Base-by-base conservation (phyloP, 1,140 invertebrate species). In the Megalopta genalis region DNA sequence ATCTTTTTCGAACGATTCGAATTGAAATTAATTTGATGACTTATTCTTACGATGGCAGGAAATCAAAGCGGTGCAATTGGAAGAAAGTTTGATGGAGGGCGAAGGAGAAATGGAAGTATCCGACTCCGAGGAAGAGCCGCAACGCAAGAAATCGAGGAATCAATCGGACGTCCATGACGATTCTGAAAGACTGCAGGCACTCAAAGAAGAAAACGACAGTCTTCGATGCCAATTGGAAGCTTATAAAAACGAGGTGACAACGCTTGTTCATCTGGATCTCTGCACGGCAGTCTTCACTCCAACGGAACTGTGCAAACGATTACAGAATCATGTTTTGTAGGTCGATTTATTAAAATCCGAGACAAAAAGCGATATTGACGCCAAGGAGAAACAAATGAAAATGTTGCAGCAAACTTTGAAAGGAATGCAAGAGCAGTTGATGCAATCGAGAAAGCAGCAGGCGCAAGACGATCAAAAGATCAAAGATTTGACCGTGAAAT, bases 151-250 rank as follows among this genome's bases (percentile, higher is more conserved):
- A 64, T 32, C 82, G 3, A 92, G 92, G 37, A 90, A 82, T 27
- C 91, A 93, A 7, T 80, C 85, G 25, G 91, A 90, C 6, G 73
- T 84, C 5, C 88, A 82, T 49, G 92, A 92, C 3, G 91, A 91
- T 23, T 54, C 81, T 1, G 92, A 93, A 46, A 91, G 87, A 67
- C 25, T 93, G 59, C 91, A 91, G 21, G 52, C 46, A 7, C 66
- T 93, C 1, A 90, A 97, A 94, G 97, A 98, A 81, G 98, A 98
- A 89, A 98, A 98, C 91, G 97, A 99, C 83, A 97, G 96, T 85
- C 93, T 99, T 46, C 95, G 96, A 63, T 98, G 97, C 93, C 98
- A 99, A 93, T 90, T 99, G 83, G 98, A 98, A 92, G 98, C 97
- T 0, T 98, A 98, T 85, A 98, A 98, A 90, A 98, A 98, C 93